Base-by-base conservation (phyloP, 1,140 invertebrate species). In the Orchesella cincta region DNA sequence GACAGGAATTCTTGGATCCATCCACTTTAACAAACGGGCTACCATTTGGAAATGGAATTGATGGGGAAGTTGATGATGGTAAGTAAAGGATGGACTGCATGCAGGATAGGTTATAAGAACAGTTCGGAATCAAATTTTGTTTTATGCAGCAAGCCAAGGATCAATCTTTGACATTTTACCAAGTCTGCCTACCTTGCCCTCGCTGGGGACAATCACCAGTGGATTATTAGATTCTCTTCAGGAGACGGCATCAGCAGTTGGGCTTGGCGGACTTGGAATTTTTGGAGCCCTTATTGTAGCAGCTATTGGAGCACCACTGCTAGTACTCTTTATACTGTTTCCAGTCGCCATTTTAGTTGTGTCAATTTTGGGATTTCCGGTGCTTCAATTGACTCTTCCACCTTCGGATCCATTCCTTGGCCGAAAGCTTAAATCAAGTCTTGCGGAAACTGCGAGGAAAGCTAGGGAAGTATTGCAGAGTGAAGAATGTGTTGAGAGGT, bases 401-500 rank as follows among this genome's bases (percentile, higher is more conserved):
- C 0, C 54, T 29, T 33, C 18, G 0, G 70, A 73, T 1, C 70
- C 70, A 18, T 3, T 3, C 46, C 51, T 51, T 2, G 46, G 39
- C 1, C 18, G 62, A 31, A 67, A 31, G 26, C 62, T 67, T 3
- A 67, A 67, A 67, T 3, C 31, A 33, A 35, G 71, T 18, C 1
- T 73, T 39, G 5, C 1, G 2, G 74, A 75, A 26, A 71, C 57
- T 0, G 34, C 72, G 16, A 31, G 75, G 5, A 74, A 74, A 28
- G 77, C 73, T 18, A 23, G 39, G 23, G 46, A 74, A 23, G 75
- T 81, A 18, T 46, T 78, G 20, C 71, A 77, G 39, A 77, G 71
- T 73, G 75, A 76, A 28, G 75, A 81, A 67, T 81, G 80, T 33
- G 67, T 79, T 23, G 80, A 81, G 35, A 74, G 77, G 72, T 3